These are phyloP conservation scores for Cryptophagus acutangulus DNA, from an alignment of 2,888 invertebrate species.

Conservation along the genomic window DNA sequence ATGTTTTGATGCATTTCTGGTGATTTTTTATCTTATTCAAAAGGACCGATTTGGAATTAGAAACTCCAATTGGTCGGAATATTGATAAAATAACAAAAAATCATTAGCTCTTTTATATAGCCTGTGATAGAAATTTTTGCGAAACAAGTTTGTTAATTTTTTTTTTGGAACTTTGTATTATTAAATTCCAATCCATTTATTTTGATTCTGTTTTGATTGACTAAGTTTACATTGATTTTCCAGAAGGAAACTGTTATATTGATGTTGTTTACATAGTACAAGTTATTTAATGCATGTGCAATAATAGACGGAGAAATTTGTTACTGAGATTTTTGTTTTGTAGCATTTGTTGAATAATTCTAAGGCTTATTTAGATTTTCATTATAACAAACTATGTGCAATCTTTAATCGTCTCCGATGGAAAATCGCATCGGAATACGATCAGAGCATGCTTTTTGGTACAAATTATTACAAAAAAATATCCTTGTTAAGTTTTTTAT, in stretches of 20 bases:
- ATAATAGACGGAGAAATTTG: constrained; percentile 17
- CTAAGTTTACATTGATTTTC: too few species aligned
- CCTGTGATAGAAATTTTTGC: constrained; percentile 46
- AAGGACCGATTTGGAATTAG: constrained; percentile 2
- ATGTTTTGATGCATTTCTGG: not conserved
- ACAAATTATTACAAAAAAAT: constrained; percentile 41
- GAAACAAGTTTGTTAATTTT: too few species aligned
- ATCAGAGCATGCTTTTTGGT: constrained; percentile 42
- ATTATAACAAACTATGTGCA: constrained; percentile 32
- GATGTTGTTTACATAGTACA: too few species aligned
- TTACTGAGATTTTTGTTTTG: constrained; percentile 14
- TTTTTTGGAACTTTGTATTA: too few species aligned
- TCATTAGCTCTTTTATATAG: constrained; percentile 41
- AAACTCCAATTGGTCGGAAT: not conserved
- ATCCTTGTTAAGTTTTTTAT: constrained; percentile 33
- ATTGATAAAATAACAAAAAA: not conserved
- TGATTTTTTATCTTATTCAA: not conserved
- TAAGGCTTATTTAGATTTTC: constrained; percentile 5
- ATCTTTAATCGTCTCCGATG: constrained; percentile 27
- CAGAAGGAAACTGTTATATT: too few species aligned
- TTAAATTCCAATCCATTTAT: too few species aligned
- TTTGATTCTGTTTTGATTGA: too few species aligned
- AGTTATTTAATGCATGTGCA: constrained; percentile 19
- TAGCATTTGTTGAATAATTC: constrained; percentile 20
- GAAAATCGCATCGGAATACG: constrained; percentile 16